Evolutionary conservation across 2,113 vertebrate genomes (phyloP).

Genomic region (Xiphias gladius): DNA sequence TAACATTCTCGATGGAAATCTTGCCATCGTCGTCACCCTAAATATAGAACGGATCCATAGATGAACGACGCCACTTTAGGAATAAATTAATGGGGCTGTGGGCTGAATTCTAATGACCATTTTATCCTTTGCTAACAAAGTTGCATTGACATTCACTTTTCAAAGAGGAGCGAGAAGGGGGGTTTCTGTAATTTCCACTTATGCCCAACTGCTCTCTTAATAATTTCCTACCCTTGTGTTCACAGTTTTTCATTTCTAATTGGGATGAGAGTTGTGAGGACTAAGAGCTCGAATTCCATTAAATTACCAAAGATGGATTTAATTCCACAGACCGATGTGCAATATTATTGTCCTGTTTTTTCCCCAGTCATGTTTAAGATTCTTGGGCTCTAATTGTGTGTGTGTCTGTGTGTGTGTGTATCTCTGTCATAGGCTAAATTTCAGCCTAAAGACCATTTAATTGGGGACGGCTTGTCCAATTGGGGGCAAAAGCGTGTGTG

Average conservation of each 20-base stretch:
- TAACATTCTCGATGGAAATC: constrained; percentile 50
- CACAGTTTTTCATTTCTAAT: constrained; percentile 61
- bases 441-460: too few relatives aligned
- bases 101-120: constrained; percentile 72
- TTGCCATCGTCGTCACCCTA: constrained; percentile 4
- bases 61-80: constrained; percentile 58
- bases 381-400: constrained; percentile 8
- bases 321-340: constrained; percentile 6
- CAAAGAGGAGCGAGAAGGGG: constrained; percentile 11
- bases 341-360: constrained; percentile 11
- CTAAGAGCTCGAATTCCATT: constrained; percentile 52
- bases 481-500: too few relatives aligned
- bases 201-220: constrained; percentile 46
- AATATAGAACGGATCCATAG: constrained; percentile 68
- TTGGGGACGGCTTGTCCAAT: too few relatives aligned
- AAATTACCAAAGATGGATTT: constrained; percentile 52
- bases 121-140: constrained; percentile 75
- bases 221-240: constrained; percentile 52
- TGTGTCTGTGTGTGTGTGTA: background rate
- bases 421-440: too few relatives aligned
- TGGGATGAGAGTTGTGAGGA: constrained; percentile 55
- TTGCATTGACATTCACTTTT: constrained; percentile 65
- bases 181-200: constrained; percentile 53
- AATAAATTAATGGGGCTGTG: constrained; percentile 62
- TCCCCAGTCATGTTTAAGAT: background rate